These are phyloP conservation scores for Hemithea aestivaria DNA, from an alignment of 2,888 invertebrate genomes.

Conservation along the genomic window DNA sequence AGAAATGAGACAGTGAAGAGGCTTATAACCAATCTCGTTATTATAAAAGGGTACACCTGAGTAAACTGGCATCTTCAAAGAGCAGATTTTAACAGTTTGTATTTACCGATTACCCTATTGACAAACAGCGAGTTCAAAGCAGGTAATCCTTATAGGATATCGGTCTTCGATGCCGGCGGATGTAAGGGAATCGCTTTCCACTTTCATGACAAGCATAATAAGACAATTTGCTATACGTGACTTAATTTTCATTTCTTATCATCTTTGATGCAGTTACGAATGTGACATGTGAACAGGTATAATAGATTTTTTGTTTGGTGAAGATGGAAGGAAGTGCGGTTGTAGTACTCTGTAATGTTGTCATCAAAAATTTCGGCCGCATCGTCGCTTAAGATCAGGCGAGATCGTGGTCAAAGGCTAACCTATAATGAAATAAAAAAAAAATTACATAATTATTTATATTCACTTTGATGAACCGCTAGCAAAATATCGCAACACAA, in stretches of 20 bases:
- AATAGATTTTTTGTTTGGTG: no score
- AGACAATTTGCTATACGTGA: slow-evolving; percentile 20
- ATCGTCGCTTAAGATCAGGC: no score
- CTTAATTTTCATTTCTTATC: slow-evolving; percentile 8
- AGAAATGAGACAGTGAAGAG: slow-evolving; percentile 46
- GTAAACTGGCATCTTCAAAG: slow-evolving; percentile 67
- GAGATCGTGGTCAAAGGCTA: no score
- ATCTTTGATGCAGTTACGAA: neutral
- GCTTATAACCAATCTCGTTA: slow-evolving; percentile 45
- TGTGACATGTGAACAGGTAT: no score
- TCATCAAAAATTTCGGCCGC: no score
- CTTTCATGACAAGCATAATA: slow-evolving; percentile 30
- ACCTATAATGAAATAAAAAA: no score
- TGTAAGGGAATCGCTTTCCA: slow-evolving; percentile 35
- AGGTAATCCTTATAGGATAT: slow-evolving; percentile 62
- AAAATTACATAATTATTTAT: no score
- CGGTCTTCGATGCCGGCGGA: slow-evolving; percentile 43
- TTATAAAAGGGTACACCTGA: slow-evolving; percentile 63
- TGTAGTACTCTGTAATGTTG: no score
- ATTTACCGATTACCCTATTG: slow-evolving; percentile 70
- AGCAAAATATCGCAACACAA: no score
- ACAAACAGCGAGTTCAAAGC: slow-evolving; percentile 63
- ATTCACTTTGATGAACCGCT: no score
- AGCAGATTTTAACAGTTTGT: slow-evolving; percentile 73
- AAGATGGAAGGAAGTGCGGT: no score